A percentile compares a stretch with the other conserved stretches of the same genome.
Evolutionary conservation across 2,113 vertebrate genomes (phyloP).

Genomic region (Fukomys damarensis): DNA sequence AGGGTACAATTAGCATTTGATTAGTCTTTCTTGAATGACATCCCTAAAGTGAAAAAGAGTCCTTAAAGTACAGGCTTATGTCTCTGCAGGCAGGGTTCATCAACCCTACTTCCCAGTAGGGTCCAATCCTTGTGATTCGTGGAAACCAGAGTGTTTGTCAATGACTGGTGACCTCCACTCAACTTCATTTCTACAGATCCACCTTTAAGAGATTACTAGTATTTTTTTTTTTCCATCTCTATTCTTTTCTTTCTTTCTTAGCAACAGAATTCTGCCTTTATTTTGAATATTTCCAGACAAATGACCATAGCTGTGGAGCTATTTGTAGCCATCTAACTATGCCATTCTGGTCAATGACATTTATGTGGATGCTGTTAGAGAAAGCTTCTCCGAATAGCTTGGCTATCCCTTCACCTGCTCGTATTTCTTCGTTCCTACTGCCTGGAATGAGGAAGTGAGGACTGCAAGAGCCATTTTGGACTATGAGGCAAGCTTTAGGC

Average conservation of each 20-base stretch:
- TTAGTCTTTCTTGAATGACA: conserved; percentile 15
- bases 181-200: not conserved
- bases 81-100: not conserved
- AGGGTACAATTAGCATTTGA: not conserved
- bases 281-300: not conserved
- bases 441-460: not conserved
- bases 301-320: not conserved
- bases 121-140: not conserved
- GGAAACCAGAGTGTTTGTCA: not conserved
- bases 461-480: not conserved
- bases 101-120: not conserved
- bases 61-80: not conserved
- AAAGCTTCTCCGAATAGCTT: not conserved
- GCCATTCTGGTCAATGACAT: not conserved
- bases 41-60: conserved; percentile 4
- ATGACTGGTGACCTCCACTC: not conserved
- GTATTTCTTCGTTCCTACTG: not conserved
- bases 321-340: not conserved
- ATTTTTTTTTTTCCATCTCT: not conserved
- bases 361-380: not conserved
- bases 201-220: not conserved
- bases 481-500: not conserved
- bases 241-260: conserved; percentile 3
- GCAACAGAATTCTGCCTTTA: not conserved
- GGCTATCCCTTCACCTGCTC: not conserved